Evolutionary conservation across 1,140 invertebrate species (phyloP).

Genomic region (Lethrus apterus): DNA sequence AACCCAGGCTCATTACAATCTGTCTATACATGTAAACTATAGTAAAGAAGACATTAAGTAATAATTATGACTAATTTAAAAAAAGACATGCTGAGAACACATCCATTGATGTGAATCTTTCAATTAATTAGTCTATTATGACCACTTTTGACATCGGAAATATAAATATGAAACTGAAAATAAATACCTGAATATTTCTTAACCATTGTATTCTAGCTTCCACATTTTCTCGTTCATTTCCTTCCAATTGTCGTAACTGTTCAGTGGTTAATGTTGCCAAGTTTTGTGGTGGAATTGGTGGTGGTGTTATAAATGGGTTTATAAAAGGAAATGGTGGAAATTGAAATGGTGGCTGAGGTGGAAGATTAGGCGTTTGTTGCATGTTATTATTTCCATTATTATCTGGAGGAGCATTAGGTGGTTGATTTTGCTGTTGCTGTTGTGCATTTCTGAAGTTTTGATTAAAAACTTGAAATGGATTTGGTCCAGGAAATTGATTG

Average conservation of each 20-base stretch:
- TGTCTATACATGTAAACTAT: background rate
- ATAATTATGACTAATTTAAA: no score
- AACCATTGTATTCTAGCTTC: slow-evolving; percentile 83
- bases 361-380: slow-evolving; percentile 18
- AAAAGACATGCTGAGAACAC: no score
- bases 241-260: slow-evolving; percentile 83
- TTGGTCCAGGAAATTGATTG: slow-evolving; percentile 27
- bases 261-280: slow-evolving; percentile 69
- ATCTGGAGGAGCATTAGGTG: slow-evolving; percentile 15
- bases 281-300: slow-evolving; percentile 70
- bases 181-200: slow-evolving; percentile 64
- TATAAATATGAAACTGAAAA: slow-evolving; percentile 2
- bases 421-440: slow-evolving; percentile 7
- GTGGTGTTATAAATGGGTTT: slow-evolving; percentile 49
- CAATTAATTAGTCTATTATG: no score
- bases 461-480: slow-evolving; percentile 34
- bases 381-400: slow-evolving; percentile 20
- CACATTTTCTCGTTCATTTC: slow-evolving; percentile 73
- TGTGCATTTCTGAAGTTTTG: slow-evolving; percentile 13
- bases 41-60: no score
- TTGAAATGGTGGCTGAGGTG: slow-evolving; percentile 46
- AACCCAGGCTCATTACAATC: no score
- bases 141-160: background rate
- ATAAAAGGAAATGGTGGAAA: slow-evolving; percentile 47
- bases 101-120: no score